Conservation (phyloP, 2,113 vertebrate genomes). For the Tympanuchus pallidicinctus region DNA sequence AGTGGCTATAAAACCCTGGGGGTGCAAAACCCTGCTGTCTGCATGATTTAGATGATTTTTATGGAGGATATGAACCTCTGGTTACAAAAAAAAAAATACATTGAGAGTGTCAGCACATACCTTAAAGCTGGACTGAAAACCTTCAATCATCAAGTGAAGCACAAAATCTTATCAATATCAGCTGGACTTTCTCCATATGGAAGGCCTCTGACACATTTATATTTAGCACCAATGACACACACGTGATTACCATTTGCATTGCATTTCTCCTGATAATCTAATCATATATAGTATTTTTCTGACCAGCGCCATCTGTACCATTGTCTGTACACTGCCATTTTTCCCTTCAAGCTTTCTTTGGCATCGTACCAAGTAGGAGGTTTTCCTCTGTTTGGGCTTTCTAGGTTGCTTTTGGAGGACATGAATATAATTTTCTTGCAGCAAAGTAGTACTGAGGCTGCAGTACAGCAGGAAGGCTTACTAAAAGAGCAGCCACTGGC, state of each 20-base stretch:
- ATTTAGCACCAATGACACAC: not conserved
- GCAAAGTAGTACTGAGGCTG: not conserved
- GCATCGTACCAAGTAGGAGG: constrained; percentile 34
- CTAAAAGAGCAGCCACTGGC: constrained; percentile 52
- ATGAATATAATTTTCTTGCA: constrained; percentile 45
- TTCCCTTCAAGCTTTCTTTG: constrained; percentile 7
- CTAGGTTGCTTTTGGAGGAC: constrained; percentile 10
- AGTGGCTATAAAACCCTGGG: not conserved
- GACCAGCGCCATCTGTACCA: not conserved
- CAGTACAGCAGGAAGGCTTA: constrained; percentile 5
- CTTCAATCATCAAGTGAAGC: constrained; percentile 31
- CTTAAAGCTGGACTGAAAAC: constrained; percentile 22
- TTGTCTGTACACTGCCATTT: not conserved
- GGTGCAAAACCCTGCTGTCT: not conserved
- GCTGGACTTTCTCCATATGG: constrained; percentile 19
- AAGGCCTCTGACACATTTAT: constrained; percentile 17
- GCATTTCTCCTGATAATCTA: constrained; percentile 39
- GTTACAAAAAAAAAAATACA: not conserved
- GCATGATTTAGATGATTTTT: not conserved
- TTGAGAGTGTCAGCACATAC: not conserved
- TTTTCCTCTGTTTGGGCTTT: constrained; percentile 50
- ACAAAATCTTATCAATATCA: constrained; percentile 46
- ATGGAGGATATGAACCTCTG: not conserved
- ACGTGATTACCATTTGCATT: constrained; percentile 32
- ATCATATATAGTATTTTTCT: constrained; percentile 28